Conservation (phyloP, 53 echinoderm and acorn worm species). For the Astropecten irregularis region DNA sequence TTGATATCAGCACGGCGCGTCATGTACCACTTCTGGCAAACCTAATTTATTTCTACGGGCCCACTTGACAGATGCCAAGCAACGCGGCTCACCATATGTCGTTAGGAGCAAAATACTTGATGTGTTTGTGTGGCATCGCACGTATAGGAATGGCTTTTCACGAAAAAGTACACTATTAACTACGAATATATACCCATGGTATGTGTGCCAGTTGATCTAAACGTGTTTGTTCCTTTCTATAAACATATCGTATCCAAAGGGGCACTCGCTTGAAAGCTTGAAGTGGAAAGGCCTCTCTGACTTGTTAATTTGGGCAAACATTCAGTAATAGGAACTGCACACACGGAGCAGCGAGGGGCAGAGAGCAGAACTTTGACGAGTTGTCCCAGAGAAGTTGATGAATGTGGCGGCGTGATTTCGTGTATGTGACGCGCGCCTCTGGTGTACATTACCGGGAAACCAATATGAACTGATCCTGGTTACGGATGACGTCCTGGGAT, state of each 20-base stretch:
- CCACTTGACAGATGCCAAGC: too few relatives aligned
- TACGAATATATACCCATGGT: too few relatives aligned
- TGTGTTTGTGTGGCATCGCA: too few relatives aligned
- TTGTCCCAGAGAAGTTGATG: not conserved
- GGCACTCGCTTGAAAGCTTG: not conserved
- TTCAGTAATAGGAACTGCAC: not conserved
- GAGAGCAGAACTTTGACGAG: not conserved
- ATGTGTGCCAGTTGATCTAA: too few relatives aligned
- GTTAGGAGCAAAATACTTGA: too few relatives aligned
- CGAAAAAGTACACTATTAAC: too few relatives aligned
- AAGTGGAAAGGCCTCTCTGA: not conserved
- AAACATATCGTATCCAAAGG: slow-evolving; percentile 18
- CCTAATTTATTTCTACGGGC: too few relatives aligned
- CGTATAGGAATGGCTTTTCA: too few relatives aligned
- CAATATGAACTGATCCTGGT: not conserved
- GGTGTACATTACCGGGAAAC: slow-evolving; percentile 10
- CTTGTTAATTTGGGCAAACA: slow-evolving; percentile 14
- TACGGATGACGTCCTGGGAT: slow-evolving; percentile 4
- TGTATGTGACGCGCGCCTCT: not conserved
- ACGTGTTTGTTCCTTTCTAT: too few relatives aligned
- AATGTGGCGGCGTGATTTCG: not conserved
- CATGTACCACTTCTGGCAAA: too few relatives aligned
- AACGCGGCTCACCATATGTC: not conserved
- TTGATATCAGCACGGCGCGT: too few relatives aligned
- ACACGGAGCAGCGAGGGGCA: not conserved